Conservation (phyloP, 2,888 invertebrate genomes). For the Horisme vitalbata region DNA sequence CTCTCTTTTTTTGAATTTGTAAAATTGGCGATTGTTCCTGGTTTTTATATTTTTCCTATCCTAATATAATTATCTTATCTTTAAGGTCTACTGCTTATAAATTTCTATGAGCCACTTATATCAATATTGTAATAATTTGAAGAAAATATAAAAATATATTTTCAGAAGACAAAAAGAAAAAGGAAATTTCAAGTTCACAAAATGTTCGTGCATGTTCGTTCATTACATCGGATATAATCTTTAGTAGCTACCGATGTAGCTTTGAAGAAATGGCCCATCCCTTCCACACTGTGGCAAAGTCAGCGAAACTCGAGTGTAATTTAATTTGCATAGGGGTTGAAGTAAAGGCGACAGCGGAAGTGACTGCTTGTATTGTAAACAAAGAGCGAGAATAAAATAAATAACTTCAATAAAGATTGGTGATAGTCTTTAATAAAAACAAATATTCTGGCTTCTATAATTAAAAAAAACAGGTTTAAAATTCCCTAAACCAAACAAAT, state of each 20-base stretch:
- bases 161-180: background rate
- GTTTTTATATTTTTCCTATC: background rate
- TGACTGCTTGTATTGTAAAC: constrained; percentile 14
- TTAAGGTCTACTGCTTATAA: too few relatives aligned
- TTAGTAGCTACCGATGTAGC: constrained; percentile 36
- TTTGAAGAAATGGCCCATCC: constrained; percentile 58
- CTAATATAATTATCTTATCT: too few relatives aligned
- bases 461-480: too few relatives aligned
- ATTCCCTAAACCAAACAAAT: background rate
- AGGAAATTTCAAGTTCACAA: constrained; percentile 17
- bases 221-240: constrained; percentile 36
- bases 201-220: constrained; percentile 32
- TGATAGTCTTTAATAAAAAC: background rate
- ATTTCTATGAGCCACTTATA: too few relatives aligned
- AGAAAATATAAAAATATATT: too few relatives aligned
- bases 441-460: background rate
- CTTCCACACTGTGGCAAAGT: constrained; percentile 59
- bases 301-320: constrained; percentile 71
- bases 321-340: constrained; percentile 71
- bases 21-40: background rate
- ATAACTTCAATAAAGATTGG: background rate
- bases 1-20: constrained; percentile 9
- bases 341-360: constrained; percentile 59
- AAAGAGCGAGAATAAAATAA: background rate
- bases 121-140: too few relatives aligned